Evolutionary conservation across 2,888 invertebrate species (phyloP).

Genomic region (Scaptomyza cyrtandrae): DNA sequence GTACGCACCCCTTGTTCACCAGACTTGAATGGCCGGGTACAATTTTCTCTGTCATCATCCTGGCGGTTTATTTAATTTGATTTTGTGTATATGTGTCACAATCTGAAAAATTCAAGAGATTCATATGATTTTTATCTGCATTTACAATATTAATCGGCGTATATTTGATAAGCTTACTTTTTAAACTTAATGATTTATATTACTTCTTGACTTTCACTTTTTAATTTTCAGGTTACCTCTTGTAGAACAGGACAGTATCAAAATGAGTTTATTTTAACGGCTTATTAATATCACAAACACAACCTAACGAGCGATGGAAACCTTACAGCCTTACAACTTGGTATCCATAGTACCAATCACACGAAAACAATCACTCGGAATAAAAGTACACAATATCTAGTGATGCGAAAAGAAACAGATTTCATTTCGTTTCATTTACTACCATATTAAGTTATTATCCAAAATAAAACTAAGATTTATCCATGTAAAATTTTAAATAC

Average conservation of each 20-base stretch:
- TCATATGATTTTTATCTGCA: slow-evolving; percentile 1
- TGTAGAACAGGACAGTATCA: slow-evolving; percentile 36
- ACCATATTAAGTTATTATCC: neutral
- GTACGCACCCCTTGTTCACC: slow-evolving; percentile 68
- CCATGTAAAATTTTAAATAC: neutral
- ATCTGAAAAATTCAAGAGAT: slow-evolving; percentile 19
- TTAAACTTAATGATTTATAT: slow-evolving; percentile 10
- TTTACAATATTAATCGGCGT: neutral
- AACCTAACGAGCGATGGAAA: slow-evolving; percentile 58
- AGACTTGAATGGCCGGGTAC: slow-evolving; percentile 66
- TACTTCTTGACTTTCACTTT: slow-evolving; percentile 22
- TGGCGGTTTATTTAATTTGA: slow-evolving; percentile 36
- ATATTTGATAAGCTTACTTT: slow-evolving; percentile 9
- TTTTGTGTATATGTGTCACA: slow-evolving; percentile 28
- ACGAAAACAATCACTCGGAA: slow-evolving; percentile 39
- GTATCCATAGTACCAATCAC: slow-evolving; percentile 71
- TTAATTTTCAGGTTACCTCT: slow-evolving; percentile 33
- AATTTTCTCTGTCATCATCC: slow-evolving; percentile 74
- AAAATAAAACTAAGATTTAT: neutral
- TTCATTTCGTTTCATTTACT: neutral
- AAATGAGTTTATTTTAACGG: slow-evolving; percentile 36
- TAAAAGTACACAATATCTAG: slow-evolving; percentile 10
- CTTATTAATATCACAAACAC: slow-evolving; percentile 58
- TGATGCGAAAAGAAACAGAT: slow-evolving; percentile 1
- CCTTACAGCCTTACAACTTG: slow-evolving; percentile 73